These are phyloP conservation scores for Aphrocallistes beatrix DNA, from an alignment of 37 sponge, comb jelly and placozoan species.

Conservation along the genomic window DNA sequence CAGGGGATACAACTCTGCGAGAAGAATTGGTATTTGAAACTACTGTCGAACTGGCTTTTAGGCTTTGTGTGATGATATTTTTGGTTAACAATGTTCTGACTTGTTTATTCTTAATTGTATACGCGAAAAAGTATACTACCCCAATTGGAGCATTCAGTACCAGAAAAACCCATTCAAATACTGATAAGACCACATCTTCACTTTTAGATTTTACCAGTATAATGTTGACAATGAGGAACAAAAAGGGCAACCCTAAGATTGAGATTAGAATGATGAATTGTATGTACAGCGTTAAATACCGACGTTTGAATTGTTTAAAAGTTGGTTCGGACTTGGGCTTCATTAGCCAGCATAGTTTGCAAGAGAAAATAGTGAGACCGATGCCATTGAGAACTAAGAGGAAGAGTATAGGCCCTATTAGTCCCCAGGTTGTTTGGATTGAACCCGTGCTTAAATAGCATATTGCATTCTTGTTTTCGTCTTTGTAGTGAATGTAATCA, in stretches of 20 bases:
- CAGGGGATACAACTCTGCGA: neutral
- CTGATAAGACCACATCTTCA: neutral
- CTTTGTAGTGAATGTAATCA: neutral
- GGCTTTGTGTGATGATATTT: neutral
- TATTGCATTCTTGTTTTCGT: neutral
- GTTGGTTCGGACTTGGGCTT: neutral
- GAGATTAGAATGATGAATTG: neutral
- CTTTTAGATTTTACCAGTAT: neutral
- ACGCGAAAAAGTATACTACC: neutral
- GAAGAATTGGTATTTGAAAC: neutral
- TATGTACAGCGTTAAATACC: neutral
- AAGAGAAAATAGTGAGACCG: neutral
- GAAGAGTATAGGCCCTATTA: neutral
- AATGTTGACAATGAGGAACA: neutral
- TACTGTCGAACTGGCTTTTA: neutral
- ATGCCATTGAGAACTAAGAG: neutral
- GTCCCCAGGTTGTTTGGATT: neutral
- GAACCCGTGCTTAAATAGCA: neutral
- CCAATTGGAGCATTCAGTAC: neutral
- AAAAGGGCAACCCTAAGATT: neutral
- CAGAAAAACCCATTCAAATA: neutral
- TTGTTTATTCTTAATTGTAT: neutral
- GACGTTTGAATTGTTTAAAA: neutral
- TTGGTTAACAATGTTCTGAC: neutral
- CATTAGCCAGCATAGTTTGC: neutral